Base-by-base conservation (phyloP, 2,113 vertebrate species). In the Pangasianodon hypophthalmus region DNA sequence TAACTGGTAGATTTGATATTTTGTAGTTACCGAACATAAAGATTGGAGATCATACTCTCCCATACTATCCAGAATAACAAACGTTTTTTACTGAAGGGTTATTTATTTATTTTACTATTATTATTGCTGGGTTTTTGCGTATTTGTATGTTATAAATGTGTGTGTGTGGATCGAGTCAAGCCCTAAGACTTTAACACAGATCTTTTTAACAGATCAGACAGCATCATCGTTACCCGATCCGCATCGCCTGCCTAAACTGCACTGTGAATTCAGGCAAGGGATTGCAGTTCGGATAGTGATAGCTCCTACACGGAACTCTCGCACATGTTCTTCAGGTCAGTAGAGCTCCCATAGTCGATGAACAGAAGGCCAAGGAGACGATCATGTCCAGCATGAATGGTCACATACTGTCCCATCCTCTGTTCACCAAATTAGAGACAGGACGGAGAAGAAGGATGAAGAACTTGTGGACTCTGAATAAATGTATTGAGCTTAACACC, bases 371-470 rank as follows among this genome's bases (percentile, higher is more conserved):
- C 11, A 81, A 52, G 44, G 32, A 83, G 85, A 86, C 29, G 29
- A 82, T 52, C 29, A 32, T 54, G 50, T 90, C 86, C 86, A 86
- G 82, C 62, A 71, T 77, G 79, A 81, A 54, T 18, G 48, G 29
- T 8, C 29, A 18, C 26, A 7, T n/a, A 4, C 4, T 18, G 26
- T n/a, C 7, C 79, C 79, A 18, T 81, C 50, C 50, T 79, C 48
- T 32, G 48, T 26, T 54, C 26, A 7, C 46, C 46, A 16, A 50
- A 52, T n/a, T 52, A 14, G 79, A 89, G 41, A 81, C 41, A 48
- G 50, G 60, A 83, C 18, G 60, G 37, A 37, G n/a, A 46, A 46
- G 1, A 48, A 77, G 9, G 44, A 48, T 9, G 77, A 10, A 50
- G 46, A 80, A 52, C 41, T 80, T 6, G 73, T 21, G 8, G 21